Evolutionary conservation across 2,113 vertebrate species (phyloP).

Genomic region (Natator depressus): DNA sequence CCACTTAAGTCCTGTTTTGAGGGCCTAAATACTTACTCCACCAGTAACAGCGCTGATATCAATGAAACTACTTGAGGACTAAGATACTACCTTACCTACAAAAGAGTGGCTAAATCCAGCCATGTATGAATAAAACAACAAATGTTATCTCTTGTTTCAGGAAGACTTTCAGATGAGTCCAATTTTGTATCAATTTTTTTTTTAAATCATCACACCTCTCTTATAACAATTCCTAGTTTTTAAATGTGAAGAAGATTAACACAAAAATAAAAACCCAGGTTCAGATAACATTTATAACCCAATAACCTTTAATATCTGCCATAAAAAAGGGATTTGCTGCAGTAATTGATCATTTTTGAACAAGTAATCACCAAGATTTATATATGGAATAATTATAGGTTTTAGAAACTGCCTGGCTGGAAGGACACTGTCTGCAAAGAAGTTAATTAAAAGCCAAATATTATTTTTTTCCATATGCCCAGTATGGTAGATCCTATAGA

Average conservation of each 20-base stretch:
- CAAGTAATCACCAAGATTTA: conserved; percentile 65
- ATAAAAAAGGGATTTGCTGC: conserved; percentile 64
- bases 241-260: conserved; percentile 50
- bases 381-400: conserved; percentile 70
- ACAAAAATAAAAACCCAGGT: conserved; percentile 2
- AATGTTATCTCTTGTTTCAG: neutral
- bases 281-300: conserved; percentile 9
- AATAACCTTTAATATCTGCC: conserved; percentile 59
- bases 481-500: conserved; percentile 40
- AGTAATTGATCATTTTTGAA: conserved; percentile 67
- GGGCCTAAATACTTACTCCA: fast-evolving
- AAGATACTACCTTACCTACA: neutral
- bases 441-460: conserved; percentile 61
- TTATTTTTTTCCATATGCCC: conserved; percentile 57
- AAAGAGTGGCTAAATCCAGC: neutral
- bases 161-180: neutral
- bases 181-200: conserved; percentile 32
- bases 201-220: neutral
- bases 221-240: fast-evolving
- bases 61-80: neutral
- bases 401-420: conserved; percentile 62
- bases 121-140: neutral
- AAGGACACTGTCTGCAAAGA: conserved; percentile 63
- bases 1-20: neutral
- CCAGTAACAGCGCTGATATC: neutral